Evolutionary conservation across 2,797 vertebrate genomes (phyloP), one percentile per base, ranked within the genome.

Genomic region (Stomatorhinus walkeri): DNA sequence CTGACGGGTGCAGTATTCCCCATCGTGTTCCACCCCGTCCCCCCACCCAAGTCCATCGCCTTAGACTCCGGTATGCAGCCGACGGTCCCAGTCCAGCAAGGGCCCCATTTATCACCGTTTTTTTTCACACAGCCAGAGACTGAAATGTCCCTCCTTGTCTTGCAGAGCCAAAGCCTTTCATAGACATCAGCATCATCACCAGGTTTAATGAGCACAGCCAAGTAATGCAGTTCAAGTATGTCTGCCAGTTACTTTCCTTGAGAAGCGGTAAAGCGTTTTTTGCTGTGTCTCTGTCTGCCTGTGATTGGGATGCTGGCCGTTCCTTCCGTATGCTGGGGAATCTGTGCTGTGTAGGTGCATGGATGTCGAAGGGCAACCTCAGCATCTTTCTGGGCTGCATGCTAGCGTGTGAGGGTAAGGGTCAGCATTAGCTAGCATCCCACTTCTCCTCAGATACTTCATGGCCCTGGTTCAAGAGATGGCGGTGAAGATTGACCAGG

Each of bases 381-480:
- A 1, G 52, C 1, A 16, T 54, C 52, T 52, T 4, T 3, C 52
- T 68, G 24, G 10, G 54, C 54, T 19, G 49, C 84, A 7, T 36
- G 24, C 4, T 59, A 1, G 54, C 2, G 32, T 16, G 10, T 40
- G 51, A 40, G 40, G 1, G 22, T 64, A 64, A n/a, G 19, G 19
- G 7, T 83, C 0, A 83, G 79, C 36, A 19, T 14, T 83, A 40
- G 7, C 7, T n/a, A 3, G 10, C 46, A 85, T 46, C 48, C 19
- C n/a, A 16, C 54, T 52, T 87, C 16, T 72, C 49, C 90, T 22
- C 90, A 99, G 98, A 89, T 99, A 99, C 93, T 99, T 99, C 94
- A 99, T 99, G 98, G 98, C 97, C 89, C 96, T 99, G 89, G 97
- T 99, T 90, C 98, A 99, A 92, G 98, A 99, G 93, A 99, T 99